phyloP scores from a whole-genome alignment of 2,113 vertebrate genomes.

The Vombatus ursinus region DNA sequence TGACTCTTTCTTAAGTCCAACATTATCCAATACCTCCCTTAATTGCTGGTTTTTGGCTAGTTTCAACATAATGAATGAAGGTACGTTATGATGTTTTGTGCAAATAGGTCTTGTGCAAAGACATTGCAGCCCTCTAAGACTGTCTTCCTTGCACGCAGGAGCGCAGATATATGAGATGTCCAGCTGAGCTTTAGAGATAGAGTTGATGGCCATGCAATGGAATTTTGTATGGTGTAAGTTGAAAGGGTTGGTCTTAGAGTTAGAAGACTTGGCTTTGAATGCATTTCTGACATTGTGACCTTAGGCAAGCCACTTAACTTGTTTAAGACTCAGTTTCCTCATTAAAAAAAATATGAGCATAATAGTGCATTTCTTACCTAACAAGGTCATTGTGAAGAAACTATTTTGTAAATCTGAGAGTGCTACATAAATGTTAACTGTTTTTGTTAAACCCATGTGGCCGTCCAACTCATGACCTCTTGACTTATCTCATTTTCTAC shows the following conservation, averaged over 20 bases:
- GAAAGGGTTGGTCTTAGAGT: too few relatives aligned
- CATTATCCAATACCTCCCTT: too few relatives aligned
- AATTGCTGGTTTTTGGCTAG: too few relatives aligned
- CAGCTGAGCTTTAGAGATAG: constrained; percentile 27
- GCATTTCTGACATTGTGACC: too few relatives aligned
- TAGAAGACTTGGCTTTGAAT: too few relatives aligned
- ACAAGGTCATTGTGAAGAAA: too few relatives aligned
- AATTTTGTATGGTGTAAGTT: constrained; percentile 20
- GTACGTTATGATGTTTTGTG: constrained; percentile 9
- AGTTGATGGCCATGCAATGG: constrained; percentile 17
- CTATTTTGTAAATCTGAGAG: too few relatives aligned
- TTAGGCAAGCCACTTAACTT: too few relatives aligned
- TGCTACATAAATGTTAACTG: not conserved
- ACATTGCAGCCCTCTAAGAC: not conserved
- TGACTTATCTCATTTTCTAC: constrained; percentile 62
- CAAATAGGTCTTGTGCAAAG: not conserved
- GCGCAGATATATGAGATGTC: constrained; percentile 27
- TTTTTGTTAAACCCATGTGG: not conserved
- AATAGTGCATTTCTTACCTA: too few relatives aligned
- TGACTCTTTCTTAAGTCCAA: not conserved
- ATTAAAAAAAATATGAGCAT: too few relatives aligned
- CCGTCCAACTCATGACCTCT: constrained; percentile 62
- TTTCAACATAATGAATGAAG: too few relatives aligned
- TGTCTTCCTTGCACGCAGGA: not conserved
- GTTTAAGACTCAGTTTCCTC: too few relatives aligned